phyloP scores from a whole-genome alignment of 2,797 vertebrate genomes.

The Sebastolobus altivelis region DNA sequence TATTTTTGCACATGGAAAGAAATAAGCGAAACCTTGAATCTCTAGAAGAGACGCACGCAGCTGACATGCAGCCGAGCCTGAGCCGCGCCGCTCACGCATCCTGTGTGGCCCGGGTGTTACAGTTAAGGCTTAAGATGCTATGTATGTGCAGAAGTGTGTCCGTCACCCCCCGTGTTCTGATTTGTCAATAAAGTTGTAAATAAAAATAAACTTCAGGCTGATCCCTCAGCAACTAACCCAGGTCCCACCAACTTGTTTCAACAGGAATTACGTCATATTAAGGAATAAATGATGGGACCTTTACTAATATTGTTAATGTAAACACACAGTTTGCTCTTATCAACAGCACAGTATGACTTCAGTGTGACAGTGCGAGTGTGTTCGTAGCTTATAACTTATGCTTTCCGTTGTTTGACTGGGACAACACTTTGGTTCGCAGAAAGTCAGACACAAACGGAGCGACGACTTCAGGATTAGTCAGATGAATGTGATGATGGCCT shows the following conservation, averaged over 20 bases:
- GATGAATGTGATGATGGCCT: conserved; percentile 80
- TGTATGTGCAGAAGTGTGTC: neutral
- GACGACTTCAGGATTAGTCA: conserved; percentile 72
- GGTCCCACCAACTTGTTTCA: neutral
- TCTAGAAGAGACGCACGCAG: no score
- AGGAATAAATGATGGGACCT: neutral
- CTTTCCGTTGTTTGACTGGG: neutral
- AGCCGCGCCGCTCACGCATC: no score
- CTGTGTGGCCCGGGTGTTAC: neutral
- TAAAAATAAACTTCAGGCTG: neutral
- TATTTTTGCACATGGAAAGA: no score
- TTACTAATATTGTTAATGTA: neutral
- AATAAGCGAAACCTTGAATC: no score
- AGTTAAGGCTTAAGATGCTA: neutral
- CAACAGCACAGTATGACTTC: neutral
- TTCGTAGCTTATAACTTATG: conserved; percentile 28
- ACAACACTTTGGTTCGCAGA: conserved; percentile 49
- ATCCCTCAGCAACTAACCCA: neutral
- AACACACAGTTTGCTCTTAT: neutral
- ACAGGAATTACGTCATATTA: no score
- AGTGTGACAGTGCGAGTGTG: neutral
- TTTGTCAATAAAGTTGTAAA: neutral
- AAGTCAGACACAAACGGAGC: conserved; percentile 71
- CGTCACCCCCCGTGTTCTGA: neutral
- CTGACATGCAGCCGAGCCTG: no score